A percentile compares a stretch with the other conserved stretches of the same genome.
phyloP scores from a whole-genome alignment of 2,888 invertebrate genomes.

The Lasioglossum morio region DNA sequence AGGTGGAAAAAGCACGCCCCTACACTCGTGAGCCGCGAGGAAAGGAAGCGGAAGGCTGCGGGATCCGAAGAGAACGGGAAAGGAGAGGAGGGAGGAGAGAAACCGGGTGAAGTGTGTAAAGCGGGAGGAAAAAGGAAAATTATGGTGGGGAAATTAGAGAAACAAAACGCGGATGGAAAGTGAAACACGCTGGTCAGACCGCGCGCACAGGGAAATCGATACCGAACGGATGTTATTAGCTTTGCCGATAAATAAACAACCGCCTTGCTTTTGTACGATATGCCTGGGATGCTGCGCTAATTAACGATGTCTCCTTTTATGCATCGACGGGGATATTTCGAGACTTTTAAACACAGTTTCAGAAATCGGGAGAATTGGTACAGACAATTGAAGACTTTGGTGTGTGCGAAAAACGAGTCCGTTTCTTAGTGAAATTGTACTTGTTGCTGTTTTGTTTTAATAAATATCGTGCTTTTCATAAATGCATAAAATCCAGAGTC shows the following conservation, averaged over 20 bases:
- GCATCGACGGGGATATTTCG: not conserved
- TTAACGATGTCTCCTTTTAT: not conserved
- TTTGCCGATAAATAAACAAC: not conserved
- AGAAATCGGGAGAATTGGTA: not conserved
- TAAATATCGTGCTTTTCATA: not conserved
- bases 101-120: conserved; percentile 24
- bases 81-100: not conserved
- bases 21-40: conserved; percentile 1
- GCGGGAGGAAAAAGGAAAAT: not conserved
- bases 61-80: not conserved
- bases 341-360: not conserved
- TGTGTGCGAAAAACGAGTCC: not conserved
- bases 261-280: not conserved
- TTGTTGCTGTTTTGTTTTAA: too few relatives aligned
- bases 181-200: not conserved
- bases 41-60: conserved; percentile 17
- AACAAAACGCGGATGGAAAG: conserved; percentile 3
- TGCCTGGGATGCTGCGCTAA: not conserved
- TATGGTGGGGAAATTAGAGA: conserved; percentile 13
- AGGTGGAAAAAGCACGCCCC: not conserved
- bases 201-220: not conserved
- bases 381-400: not conserved
- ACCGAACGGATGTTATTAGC: not conserved
- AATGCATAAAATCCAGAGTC: not conserved
- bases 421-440: not conserved